Conservation (phyloP, 2,888 invertebrate genomes). For the Drosophila pegasa region DNA sequence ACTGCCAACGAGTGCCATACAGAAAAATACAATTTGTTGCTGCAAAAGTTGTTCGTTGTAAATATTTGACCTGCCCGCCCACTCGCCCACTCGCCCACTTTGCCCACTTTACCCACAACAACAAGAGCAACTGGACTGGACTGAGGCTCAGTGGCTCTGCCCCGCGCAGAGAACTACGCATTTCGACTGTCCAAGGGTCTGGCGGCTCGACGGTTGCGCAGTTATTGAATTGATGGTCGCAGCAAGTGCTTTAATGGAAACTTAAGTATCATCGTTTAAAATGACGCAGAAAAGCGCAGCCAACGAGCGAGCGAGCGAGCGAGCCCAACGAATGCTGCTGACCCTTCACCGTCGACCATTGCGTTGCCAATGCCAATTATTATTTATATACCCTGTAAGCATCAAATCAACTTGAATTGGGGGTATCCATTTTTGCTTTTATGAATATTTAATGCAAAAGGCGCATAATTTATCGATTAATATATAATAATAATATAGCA, state of each 20-base stretch:
- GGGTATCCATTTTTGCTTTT: neutral
- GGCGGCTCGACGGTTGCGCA: conserved; percentile 30
- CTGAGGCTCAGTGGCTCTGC: conserved; percentile 44
- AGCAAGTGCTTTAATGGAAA: conserved; percentile 80
- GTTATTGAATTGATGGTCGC: conserved; percentile 77
- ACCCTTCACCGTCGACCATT: conserved; percentile 58
- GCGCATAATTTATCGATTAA: no score
- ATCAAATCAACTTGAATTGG: neutral
- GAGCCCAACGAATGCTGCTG: conserved; percentile 39
- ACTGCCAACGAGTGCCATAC: conserved; percentile 23
- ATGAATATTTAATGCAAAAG: no score
- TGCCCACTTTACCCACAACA: no score
- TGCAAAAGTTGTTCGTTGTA: conserved; percentile 64
- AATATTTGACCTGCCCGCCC: conserved; percentile 61
- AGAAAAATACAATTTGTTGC: conserved; percentile 55
- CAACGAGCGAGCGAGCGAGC: conserved; percentile 32
- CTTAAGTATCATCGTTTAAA: conserved; percentile 81
- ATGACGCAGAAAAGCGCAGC: conserved; percentile 75
- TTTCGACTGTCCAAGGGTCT: conserved; percentile 7
- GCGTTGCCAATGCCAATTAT: conserved; percentile 70
- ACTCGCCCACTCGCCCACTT: conserved; percentile 14
- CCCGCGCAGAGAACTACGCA: conserved; percentile 53
- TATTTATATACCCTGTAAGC: conserved; percentile 48
- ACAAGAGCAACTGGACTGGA: conserved; percentile 30
- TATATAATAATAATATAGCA: no score